These are phyloP conservation scores for Leptinotarsa juncta DNA, from an alignment of 2,888 invertebrate genomes.

Conservation along the genomic window DNA sequence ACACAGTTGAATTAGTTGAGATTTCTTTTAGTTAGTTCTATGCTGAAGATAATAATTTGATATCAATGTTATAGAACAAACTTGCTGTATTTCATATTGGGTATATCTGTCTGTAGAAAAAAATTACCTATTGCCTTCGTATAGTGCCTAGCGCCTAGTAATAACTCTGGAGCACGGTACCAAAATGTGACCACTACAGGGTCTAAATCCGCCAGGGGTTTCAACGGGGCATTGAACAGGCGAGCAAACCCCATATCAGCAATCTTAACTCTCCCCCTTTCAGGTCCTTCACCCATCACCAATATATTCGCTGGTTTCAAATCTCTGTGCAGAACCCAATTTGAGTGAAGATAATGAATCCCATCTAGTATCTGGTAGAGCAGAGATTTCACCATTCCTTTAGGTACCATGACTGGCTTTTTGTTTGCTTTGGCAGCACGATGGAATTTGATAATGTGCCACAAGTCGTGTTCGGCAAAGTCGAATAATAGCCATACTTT, in stretches of 20 bases:
- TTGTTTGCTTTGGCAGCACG: slow-evolving; percentile 97
- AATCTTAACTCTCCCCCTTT: slow-evolving; percentile 96
- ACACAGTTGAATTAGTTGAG: too few species aligned
- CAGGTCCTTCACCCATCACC: slow-evolving; percentile 98
- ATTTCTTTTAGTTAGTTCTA: too few species aligned
- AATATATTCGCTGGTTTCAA: slow-evolving; percentile 99
- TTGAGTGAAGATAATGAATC: slow-evolving; percentile 98
- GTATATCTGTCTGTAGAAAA: slow-evolving; percentile 9
- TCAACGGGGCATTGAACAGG: slow-evolving; percentile 96
- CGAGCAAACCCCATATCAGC: slow-evolving; percentile 99
- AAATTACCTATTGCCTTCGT: slow-evolving; percentile 94
- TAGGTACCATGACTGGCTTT: slow-evolving; percentile 94
- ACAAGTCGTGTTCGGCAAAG: slow-evolving; percentile 98
- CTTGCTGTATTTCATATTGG: too few species aligned
- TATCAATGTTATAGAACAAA: too few species aligned
- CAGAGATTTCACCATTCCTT: slow-evolving; percentile 97
- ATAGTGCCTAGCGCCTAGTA: slow-evolving; percentile 95
- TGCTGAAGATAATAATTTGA: too few species aligned
- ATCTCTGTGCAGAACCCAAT: slow-evolving; percentile 92
- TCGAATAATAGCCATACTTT: slow-evolving; percentile 98
- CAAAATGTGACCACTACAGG: slow-evolving; percentile 99
- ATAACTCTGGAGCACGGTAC: slow-evolving; percentile 97
- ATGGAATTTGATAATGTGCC: slow-evolving; percentile 99
- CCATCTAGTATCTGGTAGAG: slow-evolving; percentile 98
- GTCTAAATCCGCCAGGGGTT: slow-evolving; percentile 97